A percentile compares a stretch with the other conserved stretches of the same genome.
These are phyloP conservation scores for Hirudo medicinalis DNA, from an alignment of 1,140 invertebrate genomes.

Conservation along the genomic window DNA sequence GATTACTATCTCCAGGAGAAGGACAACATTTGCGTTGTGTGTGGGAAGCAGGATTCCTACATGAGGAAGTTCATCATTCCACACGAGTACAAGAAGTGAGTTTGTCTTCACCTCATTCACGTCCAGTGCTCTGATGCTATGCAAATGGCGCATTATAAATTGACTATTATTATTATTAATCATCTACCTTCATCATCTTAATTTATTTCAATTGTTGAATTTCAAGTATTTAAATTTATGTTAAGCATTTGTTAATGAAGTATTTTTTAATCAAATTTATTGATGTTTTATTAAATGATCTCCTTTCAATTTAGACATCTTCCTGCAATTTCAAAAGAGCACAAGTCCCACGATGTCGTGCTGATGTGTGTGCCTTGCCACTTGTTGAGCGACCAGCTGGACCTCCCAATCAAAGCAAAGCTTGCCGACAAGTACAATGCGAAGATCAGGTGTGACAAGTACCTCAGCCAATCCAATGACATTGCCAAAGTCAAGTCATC, in stretches of 20 bases:
- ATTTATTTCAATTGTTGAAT: too few relatives aligned
- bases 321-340: slow-evolving; percentile 66
- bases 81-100: slow-evolving; percentile 60
- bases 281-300: too few relatives aligned
- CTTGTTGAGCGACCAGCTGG: slow-evolving; percentile 54
- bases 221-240: too few relatives aligned
- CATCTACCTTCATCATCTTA: too few relatives aligned
- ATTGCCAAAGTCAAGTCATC: slow-evolving; percentile 52
- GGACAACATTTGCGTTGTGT: slow-evolving; percentile 70
- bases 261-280: too few relatives aligned
- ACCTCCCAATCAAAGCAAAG: slow-evolving; percentile 50
- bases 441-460: slow-evolving; percentile 36
- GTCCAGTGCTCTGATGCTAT: too few relatives aligned
- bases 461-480: slow-evolving; percentile 27
- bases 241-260: too few relatives aligned
- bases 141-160: too few relatives aligned
- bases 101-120: too few relatives aligned
- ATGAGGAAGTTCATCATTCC: slow-evolving; percentile 69
- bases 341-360: slow-evolving; percentile 67
- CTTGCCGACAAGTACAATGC: slow-evolving; percentile 53
- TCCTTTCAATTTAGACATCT: slow-evolving; percentile 46
- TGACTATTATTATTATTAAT: too few relatives aligned
- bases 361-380: slow-evolving; percentile 62
- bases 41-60: slow-evolving; percentile 55
- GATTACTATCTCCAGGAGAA: slow-evolving; percentile 61